These are phyloP conservation scores for Tipula vernalis DNA, from an alignment of 2,888 invertebrate genomes.

Conservation along the genomic window DNA sequence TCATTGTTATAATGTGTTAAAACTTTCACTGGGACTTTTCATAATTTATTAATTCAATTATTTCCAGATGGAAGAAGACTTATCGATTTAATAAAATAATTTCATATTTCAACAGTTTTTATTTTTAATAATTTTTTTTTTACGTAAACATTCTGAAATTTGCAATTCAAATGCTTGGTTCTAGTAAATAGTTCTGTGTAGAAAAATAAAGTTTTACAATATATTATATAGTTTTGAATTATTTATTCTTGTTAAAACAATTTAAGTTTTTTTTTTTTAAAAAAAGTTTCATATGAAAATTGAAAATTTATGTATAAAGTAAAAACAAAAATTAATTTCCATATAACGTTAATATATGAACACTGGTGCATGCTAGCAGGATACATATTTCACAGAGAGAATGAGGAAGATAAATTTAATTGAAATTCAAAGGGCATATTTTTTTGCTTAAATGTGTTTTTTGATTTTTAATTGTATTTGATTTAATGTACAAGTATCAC, in stretches of 20 bases:
- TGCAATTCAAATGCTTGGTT: not conserved
- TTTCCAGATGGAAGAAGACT: not conserved
- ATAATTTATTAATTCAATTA: not conserved
- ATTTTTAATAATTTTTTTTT: too few species aligned
- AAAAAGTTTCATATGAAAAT: not conserved
- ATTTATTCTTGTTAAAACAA: not conserved
- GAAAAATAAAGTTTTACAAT: not conserved
- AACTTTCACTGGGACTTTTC: not conserved
- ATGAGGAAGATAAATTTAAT: not conserved
- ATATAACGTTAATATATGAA: too few species aligned
- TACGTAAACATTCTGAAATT: not conserved
- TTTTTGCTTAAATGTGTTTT: not conserved
- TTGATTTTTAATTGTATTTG: not conserved
- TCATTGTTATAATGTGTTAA: not conserved
- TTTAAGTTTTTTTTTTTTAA: not conserved
- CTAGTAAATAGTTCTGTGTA: not conserved
- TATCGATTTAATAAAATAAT: too few species aligned
- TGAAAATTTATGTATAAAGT: not conserved
- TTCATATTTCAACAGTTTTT: too few species aligned
- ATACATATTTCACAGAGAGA: not conserved
- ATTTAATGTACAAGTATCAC: not conserved
- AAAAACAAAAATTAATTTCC: not conserved
- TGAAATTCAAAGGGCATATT: not conserved
- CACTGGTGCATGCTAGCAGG: too few species aligned
- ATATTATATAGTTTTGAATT: not conserved